Evolutionary conservation across 2,888 invertebrate genomes (phyloP).

Genomic region (Leptogaster cylindrica): DNA sequence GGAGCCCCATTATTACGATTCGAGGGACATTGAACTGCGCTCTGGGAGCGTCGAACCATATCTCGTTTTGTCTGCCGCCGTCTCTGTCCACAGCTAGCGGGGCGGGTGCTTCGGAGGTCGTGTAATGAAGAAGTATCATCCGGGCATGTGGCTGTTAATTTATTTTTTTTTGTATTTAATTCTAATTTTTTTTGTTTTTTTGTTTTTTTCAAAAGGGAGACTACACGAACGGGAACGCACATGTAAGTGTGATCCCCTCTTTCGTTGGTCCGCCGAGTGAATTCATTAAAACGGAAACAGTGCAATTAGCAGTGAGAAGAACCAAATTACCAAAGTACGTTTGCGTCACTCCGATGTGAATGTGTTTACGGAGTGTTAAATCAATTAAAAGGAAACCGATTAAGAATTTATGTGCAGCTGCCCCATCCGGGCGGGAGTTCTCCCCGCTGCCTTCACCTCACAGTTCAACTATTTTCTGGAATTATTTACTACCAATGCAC

Average conservation of each 20-base stretch:
- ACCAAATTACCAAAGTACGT: too few species aligned
- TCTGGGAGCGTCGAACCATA: conserved; percentile 35
- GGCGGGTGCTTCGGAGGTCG: background rate
- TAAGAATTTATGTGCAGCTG: background rate
- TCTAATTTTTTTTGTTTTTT: conserved; percentile 16
- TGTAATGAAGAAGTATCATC: conserved; percentile 5
- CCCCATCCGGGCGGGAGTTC: background rate
- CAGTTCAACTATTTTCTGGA: conserved; percentile 13
- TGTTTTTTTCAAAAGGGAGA: too few species aligned
- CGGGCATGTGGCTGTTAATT: too few species aligned
- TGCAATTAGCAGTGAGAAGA: conserved; percentile 21
- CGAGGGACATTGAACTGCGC: conserved; percentile 40
- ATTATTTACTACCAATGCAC: conserved; percentile 9
- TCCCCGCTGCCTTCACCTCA: background rate
- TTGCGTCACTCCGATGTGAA: background rate
- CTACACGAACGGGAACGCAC: background rate
- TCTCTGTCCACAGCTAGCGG: background rate
- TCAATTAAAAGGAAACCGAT: background rate
- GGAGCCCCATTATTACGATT: conserved; percentile 5
- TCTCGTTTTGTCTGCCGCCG: conserved; percentile 23
- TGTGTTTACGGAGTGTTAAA: background rate
- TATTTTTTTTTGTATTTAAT: too few species aligned
- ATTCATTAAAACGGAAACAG: conserved; percentile 16
- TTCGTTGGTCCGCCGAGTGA: background rate
- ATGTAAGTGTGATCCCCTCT: background rate